Conservation (phyloP, 2,888 invertebrate genomes). For the Siphlonurus alternatus region DNA sequence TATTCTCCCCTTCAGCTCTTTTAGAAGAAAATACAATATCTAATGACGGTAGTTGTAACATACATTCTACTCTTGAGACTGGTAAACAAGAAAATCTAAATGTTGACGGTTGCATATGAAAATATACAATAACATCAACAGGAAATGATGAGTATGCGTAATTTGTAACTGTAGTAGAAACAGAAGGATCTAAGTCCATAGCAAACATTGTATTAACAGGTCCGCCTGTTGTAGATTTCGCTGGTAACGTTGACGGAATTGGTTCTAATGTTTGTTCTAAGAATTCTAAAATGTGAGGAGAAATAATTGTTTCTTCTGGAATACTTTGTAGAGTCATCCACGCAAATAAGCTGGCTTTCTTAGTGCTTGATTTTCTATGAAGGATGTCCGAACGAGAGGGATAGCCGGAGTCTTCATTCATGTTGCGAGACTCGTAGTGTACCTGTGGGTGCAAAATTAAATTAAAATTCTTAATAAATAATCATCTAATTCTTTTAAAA, state of each 20-base stretch:
- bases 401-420: conserved; percentile 34
- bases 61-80: conserved; percentile 87
- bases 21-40: conserved; percentile 95
- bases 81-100: conserved; percentile 93
- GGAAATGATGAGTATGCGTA: conserved; percentile 90
- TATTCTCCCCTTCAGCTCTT: conserved; percentile 43
- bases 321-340: conserved; percentile 96
- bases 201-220: conserved; percentile 18
- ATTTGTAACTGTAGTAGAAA: conserved; percentile 47
- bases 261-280: conserved; percentile 94
- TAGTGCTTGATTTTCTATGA: conserved; percentile 43
- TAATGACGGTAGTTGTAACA: conserved; percentile 88
- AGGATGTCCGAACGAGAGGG: not conserved
- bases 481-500: not conserved
- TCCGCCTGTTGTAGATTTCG: conserved; percentile 6
- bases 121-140: conserved; percentile 95
- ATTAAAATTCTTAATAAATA: not conserved
- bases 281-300: conserved; percentile 92
- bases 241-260: conserved; percentile 44
- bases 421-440: conserved; percentile 64
- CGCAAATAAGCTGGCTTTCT: conserved; percentile 78
- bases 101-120: conserved; percentile 95
- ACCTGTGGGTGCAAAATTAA: conserved; percentile 29
- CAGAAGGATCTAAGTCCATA: conserved; percentile 20
- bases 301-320: conserved; percentile 94